Evolutionary conservation across 2,113 vertebrate species (phyloP).

Genomic region (Otis tarda): DNA sequence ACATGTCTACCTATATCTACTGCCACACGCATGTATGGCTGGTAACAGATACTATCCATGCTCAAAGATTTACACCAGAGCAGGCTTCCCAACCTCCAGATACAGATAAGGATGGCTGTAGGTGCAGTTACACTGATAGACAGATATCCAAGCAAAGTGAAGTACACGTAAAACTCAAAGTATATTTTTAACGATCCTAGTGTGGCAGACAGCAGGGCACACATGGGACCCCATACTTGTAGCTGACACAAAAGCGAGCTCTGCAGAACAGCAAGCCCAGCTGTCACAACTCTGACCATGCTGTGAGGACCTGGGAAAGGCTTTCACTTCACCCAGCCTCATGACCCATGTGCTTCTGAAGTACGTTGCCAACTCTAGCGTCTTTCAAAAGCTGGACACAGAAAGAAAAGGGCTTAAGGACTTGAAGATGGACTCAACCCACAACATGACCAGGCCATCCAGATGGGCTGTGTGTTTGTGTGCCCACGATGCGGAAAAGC

Average conservation of each 20-base stretch:
- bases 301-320: background rate
- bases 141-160: background rate
- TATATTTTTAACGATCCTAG: accelerated
- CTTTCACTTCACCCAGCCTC: background rate
- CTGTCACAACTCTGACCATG: background rate
- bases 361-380: background rate
- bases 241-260: background rate
- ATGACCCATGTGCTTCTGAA: background rate
- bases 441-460: no score
- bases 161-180: background rate
- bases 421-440: background rate
- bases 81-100: background rate
- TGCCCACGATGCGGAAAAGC: background rate
- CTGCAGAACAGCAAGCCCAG: background rate
- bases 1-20: background rate
- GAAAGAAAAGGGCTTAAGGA: background rate
- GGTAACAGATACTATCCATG: background rate
- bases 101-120: background rate
- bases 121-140: background rate
- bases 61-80: background rate
- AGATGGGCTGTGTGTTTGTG: background rate
- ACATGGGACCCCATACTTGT: background rate
- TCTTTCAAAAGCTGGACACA: background rate
- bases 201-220: accelerated
- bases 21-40: accelerated